phyloP scores from a whole-genome alignment of 1,140 invertebrate genomes.

The Lepeophtheirus salmonis region DNA sequence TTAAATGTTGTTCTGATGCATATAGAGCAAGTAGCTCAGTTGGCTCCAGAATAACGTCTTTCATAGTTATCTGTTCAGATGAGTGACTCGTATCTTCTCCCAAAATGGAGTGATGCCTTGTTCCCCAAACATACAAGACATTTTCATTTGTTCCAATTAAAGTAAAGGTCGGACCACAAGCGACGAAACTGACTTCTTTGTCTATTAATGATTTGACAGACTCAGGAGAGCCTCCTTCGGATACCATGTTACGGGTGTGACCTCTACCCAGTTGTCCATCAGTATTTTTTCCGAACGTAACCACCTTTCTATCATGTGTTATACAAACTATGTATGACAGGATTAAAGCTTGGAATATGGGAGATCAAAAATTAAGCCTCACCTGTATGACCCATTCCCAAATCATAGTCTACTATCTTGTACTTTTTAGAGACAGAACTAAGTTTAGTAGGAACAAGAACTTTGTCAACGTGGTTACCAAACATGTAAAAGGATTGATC shows the following conservation, averaged over 20 bases:
- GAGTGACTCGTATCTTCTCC: slow-evolving; percentile 19
- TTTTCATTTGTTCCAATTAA: slow-evolving; percentile 43
- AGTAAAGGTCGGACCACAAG: slow-evolving; percentile 44
- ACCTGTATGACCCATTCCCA: slow-evolving; percentile 30
- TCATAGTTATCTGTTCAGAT: slow-evolving; percentile 21
- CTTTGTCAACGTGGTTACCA: slow-evolving; percentile 31
- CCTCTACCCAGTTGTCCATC: slow-evolving; percentile 39
- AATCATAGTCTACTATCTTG: slow-evolving; percentile 21
- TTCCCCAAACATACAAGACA: slow-evolving; percentile 48
- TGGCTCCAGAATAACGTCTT: slow-evolving; percentile 32
- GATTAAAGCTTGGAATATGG: slow-evolving; percentile 7
- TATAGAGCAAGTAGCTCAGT: slow-evolving; percentile 36
- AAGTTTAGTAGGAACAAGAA: slow-evolving; percentile 30
- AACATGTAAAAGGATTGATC: slow-evolving; percentile 14
- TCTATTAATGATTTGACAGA: slow-evolving; percentile 23
- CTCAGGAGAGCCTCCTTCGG: not conserved
- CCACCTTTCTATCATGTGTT: slow-evolving; percentile 33
- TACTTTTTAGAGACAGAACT: slow-evolving; percentile 26
- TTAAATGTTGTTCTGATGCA: slow-evolving; percentile 35
- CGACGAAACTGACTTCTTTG: slow-evolving; percentile 29
- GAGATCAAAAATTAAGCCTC: not conserved
- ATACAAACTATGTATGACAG: slow-evolving; percentile 4
- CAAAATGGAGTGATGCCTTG: slow-evolving; percentile 30
- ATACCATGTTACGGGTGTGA: slow-evolving; percentile 30
- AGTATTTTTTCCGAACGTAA: slow-evolving; percentile 42